Base-by-base conservation (phyloP, 2,888 invertebrate species). In the Spialia ferax region DNA sequence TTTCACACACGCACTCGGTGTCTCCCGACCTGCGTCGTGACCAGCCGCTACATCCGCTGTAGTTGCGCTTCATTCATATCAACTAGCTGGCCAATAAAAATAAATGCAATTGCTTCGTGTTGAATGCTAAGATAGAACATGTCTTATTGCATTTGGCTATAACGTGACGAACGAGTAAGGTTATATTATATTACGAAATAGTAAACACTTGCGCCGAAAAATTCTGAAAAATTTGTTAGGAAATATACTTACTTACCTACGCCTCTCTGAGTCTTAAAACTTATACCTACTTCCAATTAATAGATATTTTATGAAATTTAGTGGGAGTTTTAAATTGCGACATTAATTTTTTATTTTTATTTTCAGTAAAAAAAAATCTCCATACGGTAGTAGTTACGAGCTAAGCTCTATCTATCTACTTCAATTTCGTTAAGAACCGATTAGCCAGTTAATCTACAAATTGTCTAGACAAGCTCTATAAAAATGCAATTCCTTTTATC, bases 1-100 rank as follows among this genome's bases (percentile, higher is more conserved):
- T 64, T 57, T 50, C 11, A 20, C 50, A 50, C 35, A 50, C 45
- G 57, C 48, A 50, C 57, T 23, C 50, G 42, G n/a, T 42, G 22
- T 15, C 48, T n/a, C 22, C 11, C 45, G 32, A 22, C 63, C 48
- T 35, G 61, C 61, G 45, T 48, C 64, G 64, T 64, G n/a, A 55
- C 48, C 38, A 15, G 57, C 57, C 71, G 70, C 68, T 66, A 72
- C 75, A 70, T 75, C 70, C 73, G 73, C 62, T 62, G 48, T 63
- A 38, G 55, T 5, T 56, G 35, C 59, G 69, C 67, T 71, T 61
- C 18, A 45, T 45, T 45, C 10, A 45, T 45, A 18, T 45, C 45
- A 45, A 45, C 45, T 45, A 45, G 45, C 10, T 45, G 20, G 45
- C 10, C 18, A 18, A 45, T 20, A 45, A 42, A 45, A 45, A 18